Conservation (phyloP, 2,888 invertebrate species). For the Abrostola triplasia region DNA sequence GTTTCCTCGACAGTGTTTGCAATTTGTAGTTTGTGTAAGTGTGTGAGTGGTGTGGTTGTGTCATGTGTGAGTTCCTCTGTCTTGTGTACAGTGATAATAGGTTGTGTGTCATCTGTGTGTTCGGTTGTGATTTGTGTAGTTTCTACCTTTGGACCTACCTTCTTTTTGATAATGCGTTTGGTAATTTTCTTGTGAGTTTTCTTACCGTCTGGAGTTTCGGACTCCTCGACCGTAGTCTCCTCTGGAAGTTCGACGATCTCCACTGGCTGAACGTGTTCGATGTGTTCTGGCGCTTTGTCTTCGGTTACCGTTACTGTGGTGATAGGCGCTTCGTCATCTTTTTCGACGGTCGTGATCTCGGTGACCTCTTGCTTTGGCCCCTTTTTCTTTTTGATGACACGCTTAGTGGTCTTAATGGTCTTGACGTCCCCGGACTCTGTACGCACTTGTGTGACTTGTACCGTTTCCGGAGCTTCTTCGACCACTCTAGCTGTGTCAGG, state of each 20-base stretch:
- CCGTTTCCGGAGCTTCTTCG: constrained; percentile 16
- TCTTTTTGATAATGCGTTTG: constrained; percentile 75
- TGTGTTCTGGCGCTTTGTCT: constrained; percentile 56
- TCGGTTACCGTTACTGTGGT: constrained; percentile 59
- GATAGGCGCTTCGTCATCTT: constrained; percentile 71
- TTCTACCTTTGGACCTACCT: constrained; percentile 66
- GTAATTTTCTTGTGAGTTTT: constrained; percentile 66
- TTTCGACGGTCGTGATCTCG: constrained; percentile 77
- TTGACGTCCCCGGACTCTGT: constrained; percentile 63
- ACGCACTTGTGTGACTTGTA: constrained; percentile 42
- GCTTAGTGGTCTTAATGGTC: constrained; percentile 59
- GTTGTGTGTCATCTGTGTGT: constrained; percentile 62
- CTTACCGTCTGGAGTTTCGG: constrained; percentile 63
- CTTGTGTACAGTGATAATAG: constrained; percentile 61
- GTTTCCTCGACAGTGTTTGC: constrained; percentile 60
- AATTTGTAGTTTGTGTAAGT: constrained; percentile 36
- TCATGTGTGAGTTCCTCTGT: constrained; percentile 64
- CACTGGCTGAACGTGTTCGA: constrained; percentile 38
- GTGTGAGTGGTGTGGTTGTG: constrained; percentile 48
- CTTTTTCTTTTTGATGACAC: constrained; percentile 71
- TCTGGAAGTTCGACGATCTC: constrained; percentile 69
- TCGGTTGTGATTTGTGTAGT: constrained; percentile 63
- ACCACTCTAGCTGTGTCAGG: constrained; percentile 61
- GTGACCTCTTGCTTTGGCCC: constrained; percentile 68
- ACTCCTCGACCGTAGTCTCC: constrained; percentile 65